phyloP scores from a whole-genome alignment of 2,797 vertebrate species.

The Mormyrus proboscirostris region DNA sequence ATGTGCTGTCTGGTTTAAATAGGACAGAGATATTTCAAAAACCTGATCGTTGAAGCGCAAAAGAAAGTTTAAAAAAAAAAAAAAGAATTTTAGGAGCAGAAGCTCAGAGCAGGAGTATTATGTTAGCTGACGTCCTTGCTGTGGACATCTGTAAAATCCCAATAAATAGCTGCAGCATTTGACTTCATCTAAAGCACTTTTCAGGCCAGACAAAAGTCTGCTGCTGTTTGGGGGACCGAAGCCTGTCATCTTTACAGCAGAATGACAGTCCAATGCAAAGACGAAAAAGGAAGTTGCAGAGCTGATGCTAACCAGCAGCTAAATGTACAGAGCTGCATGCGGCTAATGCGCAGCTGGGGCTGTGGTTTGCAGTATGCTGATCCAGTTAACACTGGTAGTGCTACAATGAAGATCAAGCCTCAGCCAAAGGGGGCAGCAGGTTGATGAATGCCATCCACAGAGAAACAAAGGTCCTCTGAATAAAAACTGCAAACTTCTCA shows the following conservation, averaged over 20 bases:
- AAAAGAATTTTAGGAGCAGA: neutral
- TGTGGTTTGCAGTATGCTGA: neutral
- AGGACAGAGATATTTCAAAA: constrained; percentile 11
- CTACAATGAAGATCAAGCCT: neutral
- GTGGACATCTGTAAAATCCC: constrained; percentile 12
- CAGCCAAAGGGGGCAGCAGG: neutral
- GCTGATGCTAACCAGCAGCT: neutral
- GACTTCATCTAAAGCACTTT: constrained; percentile 1
- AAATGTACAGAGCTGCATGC: neutral
- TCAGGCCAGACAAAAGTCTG: constrained; percentile 1
- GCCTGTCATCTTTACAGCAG: constrained; percentile 4
- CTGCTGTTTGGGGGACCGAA: neutral
- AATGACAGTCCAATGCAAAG: constrained; percentile 11
- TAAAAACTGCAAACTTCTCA: neutral
- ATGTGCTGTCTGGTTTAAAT: constrained; percentile 15
- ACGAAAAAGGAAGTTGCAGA: neutral
- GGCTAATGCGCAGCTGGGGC: neutral
- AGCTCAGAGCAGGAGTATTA: neutral
- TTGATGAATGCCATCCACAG: neutral
- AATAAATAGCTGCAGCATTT: neutral
- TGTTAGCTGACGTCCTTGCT: neutral
- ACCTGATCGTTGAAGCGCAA: neutral
- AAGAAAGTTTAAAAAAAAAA: neutral
- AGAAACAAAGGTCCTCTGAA: neutral
- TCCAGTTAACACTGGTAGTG: constrained; percentile 3